phyloP scores from a whole-genome alignment of 2,888 invertebrate genomes.

The Diarsia dahlii region DNA sequence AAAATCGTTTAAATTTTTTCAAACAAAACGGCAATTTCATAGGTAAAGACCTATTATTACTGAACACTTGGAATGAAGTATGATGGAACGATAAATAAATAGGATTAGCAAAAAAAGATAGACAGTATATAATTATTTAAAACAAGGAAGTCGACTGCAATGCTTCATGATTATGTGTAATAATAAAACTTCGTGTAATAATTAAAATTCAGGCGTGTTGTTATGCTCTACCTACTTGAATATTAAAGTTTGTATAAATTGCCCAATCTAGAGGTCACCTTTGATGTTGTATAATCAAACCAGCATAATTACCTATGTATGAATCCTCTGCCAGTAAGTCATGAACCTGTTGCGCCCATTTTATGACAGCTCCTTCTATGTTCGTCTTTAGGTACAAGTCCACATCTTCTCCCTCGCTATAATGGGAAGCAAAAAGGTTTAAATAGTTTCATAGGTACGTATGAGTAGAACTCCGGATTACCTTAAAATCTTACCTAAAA shows the following conservation, averaged over 20 bases:
- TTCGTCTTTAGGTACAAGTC: slow-evolving; percentile 94
- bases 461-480: not conserved
- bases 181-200: too few species aligned
- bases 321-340: slow-evolving; percentile 95
- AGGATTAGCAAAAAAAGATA: not conserved
- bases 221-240: too few species aligned
- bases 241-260: too few species aligned
- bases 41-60: too few species aligned
- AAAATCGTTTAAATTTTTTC: too few species aligned
- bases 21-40: too few species aligned
- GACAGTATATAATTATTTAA: not conserved
- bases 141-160: not conserved
- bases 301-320: slow-evolving; percentile 84
- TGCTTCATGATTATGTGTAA: too few species aligned
- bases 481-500: too few species aligned
- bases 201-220: too few species aligned
- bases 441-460: not conserved
- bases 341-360: slow-evolving; percentile 95
- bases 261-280: too few species aligned
- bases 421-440: slow-evolving; percentile 46
- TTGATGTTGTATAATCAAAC: not conserved
- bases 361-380: slow-evolving; percentile 96
- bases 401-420: slow-evolving; percentile 89
- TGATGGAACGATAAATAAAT: too few species aligned
- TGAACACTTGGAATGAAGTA: too few species aligned